Evolutionary conservation across 2,797 vertebrate genomes (phyloP), one percentile per base, ranked within the genome.

Genomic region (Betta splendens): DNA sequence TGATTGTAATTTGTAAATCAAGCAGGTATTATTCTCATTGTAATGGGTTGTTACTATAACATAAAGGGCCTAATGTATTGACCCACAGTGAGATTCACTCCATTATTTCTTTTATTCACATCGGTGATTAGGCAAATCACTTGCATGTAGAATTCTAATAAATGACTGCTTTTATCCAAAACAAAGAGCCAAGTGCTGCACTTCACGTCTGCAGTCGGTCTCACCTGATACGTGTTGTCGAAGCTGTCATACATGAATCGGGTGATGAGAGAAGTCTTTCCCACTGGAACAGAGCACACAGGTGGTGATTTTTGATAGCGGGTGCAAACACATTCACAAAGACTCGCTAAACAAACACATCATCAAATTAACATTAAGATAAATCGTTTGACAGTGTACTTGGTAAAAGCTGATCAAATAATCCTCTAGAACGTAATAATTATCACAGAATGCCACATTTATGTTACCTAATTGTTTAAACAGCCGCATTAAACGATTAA

Each of bases 241-340:
- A 93, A 93, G 61, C 92, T 93, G 86, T 93, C 92, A 46, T 93
- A 93, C 92, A 93, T 93, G 87, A 93, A 93, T 80, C 92, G 91
- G 79, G 92, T 93, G 79, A 93, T 93, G 81, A 93, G 88, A 72
- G 92, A 93, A 23, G 92, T 93, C 87, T 93, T 93, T 48, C 91
- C 91, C 84, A 93, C 92, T 92, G 80, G 44, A 91, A 89, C 33
- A 85, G 5, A 84, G 55, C 59, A 68, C 40, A 86, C 11, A 48
- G 38, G 47, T 23, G 28, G 51, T 13, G 11, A 23, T 28, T 64
- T 46, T 59, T 22, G 48, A 18, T 44, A 3, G 16, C 15, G 17
- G 22, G 25, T 21, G 16, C 32, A 17, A 33, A 60, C 3, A 13
- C 17, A 43, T 12, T 7, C 59, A 25, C 11, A 49, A 15, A 59